Evolutionary conservation across 2,888 invertebrate species (phyloP).

Genomic region (Coremacera marginata): DNA sequence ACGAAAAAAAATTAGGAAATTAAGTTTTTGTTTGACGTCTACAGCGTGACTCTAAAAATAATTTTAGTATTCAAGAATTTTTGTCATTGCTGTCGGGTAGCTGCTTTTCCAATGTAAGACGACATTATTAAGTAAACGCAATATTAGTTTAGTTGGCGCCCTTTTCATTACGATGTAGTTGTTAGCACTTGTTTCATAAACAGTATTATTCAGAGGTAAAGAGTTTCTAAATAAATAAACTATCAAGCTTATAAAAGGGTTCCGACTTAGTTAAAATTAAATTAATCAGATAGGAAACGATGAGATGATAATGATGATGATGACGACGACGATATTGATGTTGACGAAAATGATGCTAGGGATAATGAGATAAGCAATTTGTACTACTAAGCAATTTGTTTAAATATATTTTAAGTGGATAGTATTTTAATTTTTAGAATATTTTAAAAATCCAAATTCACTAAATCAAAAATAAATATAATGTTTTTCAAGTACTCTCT

Average conservation of each 20-base stretch:
- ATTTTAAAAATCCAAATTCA: too few relatives aligned
- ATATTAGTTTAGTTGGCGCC: background rate
- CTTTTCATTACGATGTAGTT: background rate
- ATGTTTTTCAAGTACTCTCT: too few relatives aligned
- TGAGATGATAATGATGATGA: too few relatives aligned
- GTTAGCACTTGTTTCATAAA: background rate
- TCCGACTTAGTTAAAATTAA: too few relatives aligned
- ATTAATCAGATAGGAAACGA: too few relatives aligned
- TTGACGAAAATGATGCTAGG: too few relatives aligned
- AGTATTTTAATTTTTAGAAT: too few relatives aligned
- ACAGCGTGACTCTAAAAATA: background rate
- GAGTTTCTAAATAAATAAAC: background rate
- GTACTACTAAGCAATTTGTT: too few relatives aligned
- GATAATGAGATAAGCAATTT: too few relatives aligned
- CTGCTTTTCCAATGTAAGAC: background rate
- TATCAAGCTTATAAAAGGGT: background rate
- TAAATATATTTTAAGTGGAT: too few relatives aligned
- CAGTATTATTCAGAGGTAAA: background rate
- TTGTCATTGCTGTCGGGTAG: background rate
- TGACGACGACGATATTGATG: too few relatives aligned
- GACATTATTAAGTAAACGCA: background rate
- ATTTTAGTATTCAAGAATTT: constrained; percentile 10
- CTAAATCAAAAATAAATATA: too few relatives aligned
- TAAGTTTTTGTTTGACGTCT: constrained; percentile 5
- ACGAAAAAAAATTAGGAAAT: background rate